Evolutionary conservation across 2,113 vertebrate genomes (phyloP).

Genomic region (Anhinga rufa): DNA sequence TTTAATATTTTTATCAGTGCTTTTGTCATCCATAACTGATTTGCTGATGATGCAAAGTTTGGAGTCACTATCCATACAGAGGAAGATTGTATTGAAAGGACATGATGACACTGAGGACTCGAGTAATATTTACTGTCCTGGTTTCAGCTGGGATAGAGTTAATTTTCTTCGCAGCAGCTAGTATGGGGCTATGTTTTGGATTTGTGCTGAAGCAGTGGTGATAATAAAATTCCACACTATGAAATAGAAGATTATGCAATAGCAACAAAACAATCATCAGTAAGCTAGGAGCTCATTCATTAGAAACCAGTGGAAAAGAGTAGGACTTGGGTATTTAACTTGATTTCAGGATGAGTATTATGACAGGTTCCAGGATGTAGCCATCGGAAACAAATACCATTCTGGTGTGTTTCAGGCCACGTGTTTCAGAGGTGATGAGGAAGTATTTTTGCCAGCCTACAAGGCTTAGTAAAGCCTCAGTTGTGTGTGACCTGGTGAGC

Average conservation of each 20-base stretch:
- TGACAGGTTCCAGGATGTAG: background rate
- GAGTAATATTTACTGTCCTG: background rate
- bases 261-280: background rate
- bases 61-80: fast-evolving
- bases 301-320: background rate
- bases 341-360: background rate
- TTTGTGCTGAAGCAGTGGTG: no score
- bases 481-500: background rate
- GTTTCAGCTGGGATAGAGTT: no score
- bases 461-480: background rate
- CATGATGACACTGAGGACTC: background rate
- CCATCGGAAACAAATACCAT: background rate
- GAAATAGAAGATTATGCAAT: background rate
- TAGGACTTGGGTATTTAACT: background rate
- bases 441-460: background rate
- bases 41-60: background rate
- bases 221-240: background rate
- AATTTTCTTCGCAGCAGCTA: no score
- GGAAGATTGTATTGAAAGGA: background rate
- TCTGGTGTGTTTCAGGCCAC: background rate
- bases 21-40: background rate
- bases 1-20: background rate
- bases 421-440: background rate
- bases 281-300: background rate
- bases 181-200: no score